These are phyloP conservation scores for Teleogryllus oceanicus DNA, from an alignment of 2,888 invertebrate genomes.

Conservation along the genomic window DNA sequence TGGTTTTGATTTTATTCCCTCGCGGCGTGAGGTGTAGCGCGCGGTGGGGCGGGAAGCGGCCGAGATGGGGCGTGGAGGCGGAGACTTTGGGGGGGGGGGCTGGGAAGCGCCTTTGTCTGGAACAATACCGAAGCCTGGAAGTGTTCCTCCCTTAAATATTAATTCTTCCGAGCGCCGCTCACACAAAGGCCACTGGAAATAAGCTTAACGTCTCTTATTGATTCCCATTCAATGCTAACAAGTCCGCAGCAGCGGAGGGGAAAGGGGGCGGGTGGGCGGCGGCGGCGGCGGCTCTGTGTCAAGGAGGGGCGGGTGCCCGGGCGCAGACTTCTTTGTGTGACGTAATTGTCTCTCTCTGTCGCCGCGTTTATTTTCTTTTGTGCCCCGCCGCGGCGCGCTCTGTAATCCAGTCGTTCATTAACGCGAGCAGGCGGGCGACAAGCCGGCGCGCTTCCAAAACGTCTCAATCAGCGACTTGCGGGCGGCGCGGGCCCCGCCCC, in stretches of 20 bases:
- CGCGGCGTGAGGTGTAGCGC: neutral
- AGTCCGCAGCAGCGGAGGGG: neutral
- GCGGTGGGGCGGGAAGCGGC: neutral
- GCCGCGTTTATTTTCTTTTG: conserved; percentile 2
- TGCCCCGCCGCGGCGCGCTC: neutral
- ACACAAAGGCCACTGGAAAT: neutral
- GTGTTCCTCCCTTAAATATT: conserved; percentile 9
- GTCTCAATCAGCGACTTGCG: conserved; percentile 18
- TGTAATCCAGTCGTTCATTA: conserved; percentile 18
- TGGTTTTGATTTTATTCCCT: neutral
- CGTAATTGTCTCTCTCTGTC: conserved; percentile 9
- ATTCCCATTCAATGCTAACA: conserved; percentile 10
- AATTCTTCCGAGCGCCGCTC: neutral
- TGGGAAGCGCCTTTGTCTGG: conserved; percentile 7
- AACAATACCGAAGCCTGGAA: conserved; percentile 2
- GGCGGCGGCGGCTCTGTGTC: neutral
- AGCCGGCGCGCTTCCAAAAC: neutral
- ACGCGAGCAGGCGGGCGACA: conserved; percentile 8
- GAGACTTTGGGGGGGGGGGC: neutral
- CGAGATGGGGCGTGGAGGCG: neutral
- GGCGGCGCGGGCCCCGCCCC: neutral
- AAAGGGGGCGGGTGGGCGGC: neutral
- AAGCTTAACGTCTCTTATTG: conserved; percentile 2
- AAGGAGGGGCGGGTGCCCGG: neutral
- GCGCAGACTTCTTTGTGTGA: conserved; percentile 3